Percentiles rank a stretch among this genome's conserved stretches.
Evolutionary conservation across 1,140 invertebrate species (phyloP).

Genomic region (Zaprionus capensis): DNA sequence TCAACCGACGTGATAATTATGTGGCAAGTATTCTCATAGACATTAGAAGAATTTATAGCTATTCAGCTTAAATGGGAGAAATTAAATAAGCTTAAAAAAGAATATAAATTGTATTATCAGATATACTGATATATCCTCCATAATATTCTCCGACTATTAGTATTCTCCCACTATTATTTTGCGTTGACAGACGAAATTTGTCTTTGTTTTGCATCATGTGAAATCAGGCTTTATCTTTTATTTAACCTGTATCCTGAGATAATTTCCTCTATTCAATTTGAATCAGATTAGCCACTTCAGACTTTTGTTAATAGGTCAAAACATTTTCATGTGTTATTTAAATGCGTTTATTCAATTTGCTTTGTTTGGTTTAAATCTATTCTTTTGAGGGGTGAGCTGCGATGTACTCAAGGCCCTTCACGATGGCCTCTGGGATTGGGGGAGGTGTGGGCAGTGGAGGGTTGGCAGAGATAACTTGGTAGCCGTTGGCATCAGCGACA

Average conservation of each 20-base stretch:
- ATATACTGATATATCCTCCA: no score
- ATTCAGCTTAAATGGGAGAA: no score
- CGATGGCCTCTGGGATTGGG: constrained; percentile 87
- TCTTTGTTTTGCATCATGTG: no score
- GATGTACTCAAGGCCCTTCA: constrained; percentile 85
- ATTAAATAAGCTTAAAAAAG: no score
- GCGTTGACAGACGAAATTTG: no score
- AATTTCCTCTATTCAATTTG: not conserved
- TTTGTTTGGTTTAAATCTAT: constrained; percentile 33
- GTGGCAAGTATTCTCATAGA: not conserved
- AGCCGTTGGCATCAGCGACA: constrained; percentile 89
- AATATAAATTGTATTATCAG: no score
- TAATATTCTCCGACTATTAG: no score
- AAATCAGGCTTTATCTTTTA: no score
- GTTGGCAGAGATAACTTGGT: constrained; percentile 85
- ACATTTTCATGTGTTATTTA: constrained; percentile 12
- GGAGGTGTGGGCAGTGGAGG: constrained; percentile 88
- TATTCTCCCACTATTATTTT: no score
- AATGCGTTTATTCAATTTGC: constrained; percentile 47
- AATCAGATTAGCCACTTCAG: not conserved
- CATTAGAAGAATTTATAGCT: no score
- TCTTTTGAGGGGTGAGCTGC: constrained; percentile 57
- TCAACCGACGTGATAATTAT: not conserved
- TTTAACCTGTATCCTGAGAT: not conserved
- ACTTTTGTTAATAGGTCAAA: not conserved